Base-by-base conservation (phyloP, 2,888 invertebrate genomes). In the Odontomyia ornata region DNA sequence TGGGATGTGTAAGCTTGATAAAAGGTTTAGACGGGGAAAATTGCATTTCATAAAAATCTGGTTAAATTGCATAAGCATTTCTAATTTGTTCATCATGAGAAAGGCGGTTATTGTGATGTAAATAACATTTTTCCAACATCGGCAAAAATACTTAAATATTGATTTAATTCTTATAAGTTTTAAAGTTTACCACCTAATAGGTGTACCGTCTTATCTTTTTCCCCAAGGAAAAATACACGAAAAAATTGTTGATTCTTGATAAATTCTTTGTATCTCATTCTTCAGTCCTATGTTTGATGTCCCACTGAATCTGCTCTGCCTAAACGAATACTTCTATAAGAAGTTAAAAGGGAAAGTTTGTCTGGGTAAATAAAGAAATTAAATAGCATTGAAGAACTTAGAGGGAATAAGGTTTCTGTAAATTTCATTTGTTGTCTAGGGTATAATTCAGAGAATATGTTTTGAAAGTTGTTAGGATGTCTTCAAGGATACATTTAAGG, bases 151-250 rank as follows among this genome's bases (percentile, higher is more conserved):
- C 21, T 21, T 13, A 18, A 23, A 60, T 21, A 60, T 60, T 23
- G 21, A 21, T 60, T 60, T 60, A 60, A 60, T 60, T 60, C 60
- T 21, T 60, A 23, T 60, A 18, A 13, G 60, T 23, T 60, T 60
- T 21, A 60, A 60, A 60, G 18, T 60, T 60, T 60, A 7, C 60
- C 5, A 23, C 23, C 60, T 7, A 13, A 60, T 21, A 60, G 21
- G 11, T 60, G 13, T 25, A 15, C 3, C 36, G 13, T 25, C 7
- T 25, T 60, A 60, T 21, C 60, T 60, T 23, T 60, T 4, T 23
- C 52, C 52, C 52, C 21, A 13, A 60, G 23, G 60, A 60, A 60
- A 60, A 60, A 60, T 13, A 60, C 21, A 25, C 18, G 60, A 60
- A 23, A 5, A 60, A 60, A 60, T 9, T 36, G 3, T 9, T 36